phyloP scores from a whole-genome alignment of 2,797 vertebrate genomes.

The Mormyrus hasselquistii region DNA sequence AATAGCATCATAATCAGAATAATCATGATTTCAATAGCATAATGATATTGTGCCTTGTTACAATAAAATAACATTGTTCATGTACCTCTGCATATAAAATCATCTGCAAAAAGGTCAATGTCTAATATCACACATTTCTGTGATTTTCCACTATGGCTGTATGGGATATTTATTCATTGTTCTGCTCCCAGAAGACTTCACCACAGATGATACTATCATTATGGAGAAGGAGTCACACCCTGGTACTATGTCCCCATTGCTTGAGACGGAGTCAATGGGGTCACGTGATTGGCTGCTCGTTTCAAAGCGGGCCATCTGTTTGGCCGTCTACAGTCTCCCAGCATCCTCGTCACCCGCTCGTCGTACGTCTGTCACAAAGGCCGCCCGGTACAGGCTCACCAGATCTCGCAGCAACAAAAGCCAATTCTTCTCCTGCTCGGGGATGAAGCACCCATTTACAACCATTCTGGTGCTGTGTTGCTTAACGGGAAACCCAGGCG shows the following conservation, averaged over 20 bases:
- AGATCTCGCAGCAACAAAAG: constrained; percentile 24
- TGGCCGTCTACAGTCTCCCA: constrained; percentile 22
- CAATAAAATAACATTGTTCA: not conserved
- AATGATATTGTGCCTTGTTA: not conserved
- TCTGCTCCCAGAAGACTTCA: not conserved
- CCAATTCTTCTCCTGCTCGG: constrained; percentile 18
- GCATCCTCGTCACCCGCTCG: constrained; percentile 20
- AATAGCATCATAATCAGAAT: not conserved
- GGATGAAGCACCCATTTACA: constrained; percentile 2
- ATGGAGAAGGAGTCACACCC: constrained; percentile 1
- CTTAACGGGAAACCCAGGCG: not conserved
- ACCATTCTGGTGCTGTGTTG: not conserved
- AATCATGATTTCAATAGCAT: not conserved
- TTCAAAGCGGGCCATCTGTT: constrained; percentile 30
- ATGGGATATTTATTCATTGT: not conserved
- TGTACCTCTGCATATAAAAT: not conserved
- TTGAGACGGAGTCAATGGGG: constrained; percentile 35
- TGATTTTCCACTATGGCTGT: not conserved
- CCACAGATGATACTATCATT: not conserved
- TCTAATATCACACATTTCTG: not conserved
- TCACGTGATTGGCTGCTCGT: constrained; percentile 25
- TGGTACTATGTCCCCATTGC: constrained; percentile 11
- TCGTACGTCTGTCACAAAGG: constrained; percentile 29
- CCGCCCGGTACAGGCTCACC: constrained; percentile 13
- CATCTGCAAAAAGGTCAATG: not conserved